Evolutionary conservation across 2,888 invertebrate species (phyloP).

Genomic region (Tetranychus truncatus): DNA sequence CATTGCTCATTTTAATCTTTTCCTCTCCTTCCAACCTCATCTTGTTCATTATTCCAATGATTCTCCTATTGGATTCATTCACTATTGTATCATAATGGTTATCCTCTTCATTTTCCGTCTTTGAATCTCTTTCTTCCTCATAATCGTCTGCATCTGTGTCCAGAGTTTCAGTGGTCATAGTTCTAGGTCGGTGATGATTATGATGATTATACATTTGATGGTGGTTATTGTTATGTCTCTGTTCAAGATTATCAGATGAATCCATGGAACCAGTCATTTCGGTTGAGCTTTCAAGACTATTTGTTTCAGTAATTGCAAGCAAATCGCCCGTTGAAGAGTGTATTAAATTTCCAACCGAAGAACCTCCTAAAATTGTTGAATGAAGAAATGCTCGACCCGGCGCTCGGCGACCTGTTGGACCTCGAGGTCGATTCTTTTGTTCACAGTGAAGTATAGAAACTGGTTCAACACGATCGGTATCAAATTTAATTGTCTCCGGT

Average conservation of each 20-base stretch:
- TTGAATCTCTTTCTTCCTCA: background rate
- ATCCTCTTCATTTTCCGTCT: background rate
- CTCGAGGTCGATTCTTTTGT: conserved; percentile 2
- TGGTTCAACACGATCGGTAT: background rate
- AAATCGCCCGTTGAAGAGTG: background rate
- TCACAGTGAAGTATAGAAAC: conserved; percentile 4
- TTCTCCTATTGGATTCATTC: background rate
- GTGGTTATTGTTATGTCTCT: background rate
- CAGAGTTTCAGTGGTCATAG: background rate
- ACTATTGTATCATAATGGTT: background rate
- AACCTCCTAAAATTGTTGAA: background rate
- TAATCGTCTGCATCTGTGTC: background rate
- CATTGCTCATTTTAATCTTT: background rate
- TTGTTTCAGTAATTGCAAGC: background rate
- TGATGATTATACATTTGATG: background rate
- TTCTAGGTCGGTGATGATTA: background rate
- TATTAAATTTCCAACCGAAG: background rate
- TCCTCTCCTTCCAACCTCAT: background rate
- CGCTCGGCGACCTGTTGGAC: background rate
- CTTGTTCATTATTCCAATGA: background rate
- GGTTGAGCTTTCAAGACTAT: background rate
- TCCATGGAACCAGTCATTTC: background rate
- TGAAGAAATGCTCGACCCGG: background rate
- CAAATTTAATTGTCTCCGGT: background rate
- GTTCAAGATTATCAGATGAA: too few species aligned